Percentiles rank a stretch among this genome's conserved stretches.
These are phyloP conservation scores for Prolemur simus DNA, from an alignment of 2,113 vertebrate genomes.

Conservation along the genomic window DNA sequence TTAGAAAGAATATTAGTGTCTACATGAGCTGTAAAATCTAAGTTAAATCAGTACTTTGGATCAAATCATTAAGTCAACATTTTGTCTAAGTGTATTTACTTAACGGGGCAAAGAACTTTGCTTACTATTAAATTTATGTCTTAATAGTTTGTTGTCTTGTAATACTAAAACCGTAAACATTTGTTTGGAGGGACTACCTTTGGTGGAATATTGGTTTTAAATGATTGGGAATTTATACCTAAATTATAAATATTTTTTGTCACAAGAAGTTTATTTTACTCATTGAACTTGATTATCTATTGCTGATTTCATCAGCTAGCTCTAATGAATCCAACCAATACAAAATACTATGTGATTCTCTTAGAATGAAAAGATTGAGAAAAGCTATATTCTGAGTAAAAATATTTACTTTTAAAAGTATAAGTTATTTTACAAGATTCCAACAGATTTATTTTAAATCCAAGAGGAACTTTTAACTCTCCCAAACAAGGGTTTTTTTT, in stretches of 20 bases:
- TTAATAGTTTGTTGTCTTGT: not conserved
- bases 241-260: conserved; percentile 22
- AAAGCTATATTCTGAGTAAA: not conserved
- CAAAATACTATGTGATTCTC: not conserved
- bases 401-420: not conserved
- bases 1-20: not conserved
- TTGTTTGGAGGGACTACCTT: not conserved
- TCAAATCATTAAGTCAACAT: not conserved
- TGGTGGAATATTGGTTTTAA: not conserved
- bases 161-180: not conserved
- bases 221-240: not conserved
- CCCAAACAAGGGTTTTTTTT: not conserved
- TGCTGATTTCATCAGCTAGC: not conserved
- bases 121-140: not conserved
- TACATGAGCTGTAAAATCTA: not conserved
- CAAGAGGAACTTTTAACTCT: not conserved
- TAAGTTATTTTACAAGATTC: not conserved
- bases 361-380: not conserved
- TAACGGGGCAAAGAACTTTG: not conserved
- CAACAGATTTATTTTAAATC: not conserved
- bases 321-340: not conserved
- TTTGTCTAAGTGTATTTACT: not conserved
- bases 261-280: not conserved
- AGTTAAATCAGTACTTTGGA: not conserved
- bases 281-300: not conserved